Evolutionary conservation across 37 sponge, comb jelly and placozoan species (phyloP).

Genomic region (Halichondria panicea): DNA sequence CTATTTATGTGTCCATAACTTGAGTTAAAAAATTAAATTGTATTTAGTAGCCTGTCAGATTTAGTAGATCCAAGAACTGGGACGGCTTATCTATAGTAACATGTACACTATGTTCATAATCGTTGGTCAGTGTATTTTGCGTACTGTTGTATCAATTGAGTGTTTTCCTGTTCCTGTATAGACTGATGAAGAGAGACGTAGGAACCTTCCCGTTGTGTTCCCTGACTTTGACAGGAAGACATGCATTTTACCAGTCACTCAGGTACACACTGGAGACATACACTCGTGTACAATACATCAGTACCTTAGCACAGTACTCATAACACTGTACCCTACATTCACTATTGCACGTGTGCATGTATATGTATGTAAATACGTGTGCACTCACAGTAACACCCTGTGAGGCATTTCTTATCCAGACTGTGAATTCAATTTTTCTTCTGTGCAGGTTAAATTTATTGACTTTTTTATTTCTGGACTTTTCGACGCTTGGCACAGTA

Average conservation of each 20-base stretch:
- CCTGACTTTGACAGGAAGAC: conserved; percentile 80
- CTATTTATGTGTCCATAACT: no score
- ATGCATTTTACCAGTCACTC: conserved; percentile 81
- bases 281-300: not conserved
- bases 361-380: no score
- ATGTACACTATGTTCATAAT: not conserved
- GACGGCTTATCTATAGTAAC: not conserved
- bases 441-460: conserved; percentile 66
- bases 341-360: no score
- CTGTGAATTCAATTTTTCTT: not conserved
- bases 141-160: not conserved
- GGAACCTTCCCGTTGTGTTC: conserved; percentile 65
- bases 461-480: conserved; percentile 84
- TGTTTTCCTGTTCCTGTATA: conserved; percentile 1
- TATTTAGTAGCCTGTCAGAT: no score
- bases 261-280: conserved; percentile 35
- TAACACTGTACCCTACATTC: no score
- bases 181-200: conserved; percentile 83
- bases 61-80: no score
- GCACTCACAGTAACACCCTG: no score
- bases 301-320: no score
- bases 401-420: no score
- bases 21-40: no score
- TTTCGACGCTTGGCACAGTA: conserved; percentile 81
- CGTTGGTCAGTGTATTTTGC: not conserved